Percentiles rank a stretch among this genome's conserved stretches.
These are phyloP conservation scores for Rhagoletis zephyria DNA, from an alignment of 1,140 invertebrate species.

Conservation along the genomic window DNA sequence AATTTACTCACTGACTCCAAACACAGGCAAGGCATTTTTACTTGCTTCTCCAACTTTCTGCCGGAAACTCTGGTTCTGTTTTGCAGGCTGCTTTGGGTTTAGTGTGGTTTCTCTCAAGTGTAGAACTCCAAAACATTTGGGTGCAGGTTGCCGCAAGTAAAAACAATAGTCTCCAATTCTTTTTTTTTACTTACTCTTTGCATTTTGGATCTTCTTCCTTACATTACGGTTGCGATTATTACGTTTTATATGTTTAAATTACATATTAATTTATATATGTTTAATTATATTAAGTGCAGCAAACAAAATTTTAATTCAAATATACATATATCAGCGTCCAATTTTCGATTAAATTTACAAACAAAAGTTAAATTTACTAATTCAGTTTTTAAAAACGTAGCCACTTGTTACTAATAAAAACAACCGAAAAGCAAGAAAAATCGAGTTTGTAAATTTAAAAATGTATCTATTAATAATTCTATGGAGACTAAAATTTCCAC, in stretches of 20 bases:
- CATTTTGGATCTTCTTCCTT: conserved; percentile 43
- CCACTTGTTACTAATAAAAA: not conserved
- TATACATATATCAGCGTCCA: not conserved
- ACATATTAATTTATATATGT: conserved; percentile 27
- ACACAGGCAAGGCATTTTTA: not conserved
- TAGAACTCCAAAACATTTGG: conserved; percentile 1
- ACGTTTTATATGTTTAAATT: conserved; percentile 26
- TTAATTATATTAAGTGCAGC: not conserved
- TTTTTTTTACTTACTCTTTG: conserved; percentile 49
- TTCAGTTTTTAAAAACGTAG: not conserved
- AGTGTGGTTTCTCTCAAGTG: conserved; percentile 15
- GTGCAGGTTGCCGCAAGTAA: conserved; percentile 35
- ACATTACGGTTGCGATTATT: conserved; percentile 47
- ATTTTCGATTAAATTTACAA: not conserved
- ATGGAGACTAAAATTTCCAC: no score
- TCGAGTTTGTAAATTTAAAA: no score
- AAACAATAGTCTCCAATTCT: conserved; percentile 21
- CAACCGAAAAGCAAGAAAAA: no score
- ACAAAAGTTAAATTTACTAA: not conserved
- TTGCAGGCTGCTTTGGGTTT: not conserved
- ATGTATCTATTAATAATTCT: no score
- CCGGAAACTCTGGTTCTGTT: not conserved
- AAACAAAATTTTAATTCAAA: conserved; percentile 46
- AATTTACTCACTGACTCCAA: conserved; percentile 52
- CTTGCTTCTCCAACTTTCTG: not conserved